Base-by-base conservation (phyloP, 2,888 invertebrate genomes). In the Orgyia antiqua region DNA sequence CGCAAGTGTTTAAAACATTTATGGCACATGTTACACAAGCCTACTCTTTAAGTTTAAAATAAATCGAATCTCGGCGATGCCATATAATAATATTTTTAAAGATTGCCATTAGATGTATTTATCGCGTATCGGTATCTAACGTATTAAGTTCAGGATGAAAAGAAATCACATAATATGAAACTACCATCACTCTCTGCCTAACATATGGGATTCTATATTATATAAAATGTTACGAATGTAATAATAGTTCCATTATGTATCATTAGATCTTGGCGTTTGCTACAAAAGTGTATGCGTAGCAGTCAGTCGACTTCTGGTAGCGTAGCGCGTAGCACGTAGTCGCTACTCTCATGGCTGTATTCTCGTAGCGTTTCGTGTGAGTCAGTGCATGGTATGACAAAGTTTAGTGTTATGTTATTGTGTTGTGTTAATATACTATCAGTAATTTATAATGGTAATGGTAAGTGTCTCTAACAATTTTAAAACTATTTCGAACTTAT, bases 241-340 rank as follows among this genome's bases (percentile, higher is more conserved):
- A n/a, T 20, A 21, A 36, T 41, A 51, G 41, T 47, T 47, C 36
- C 23, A 38, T 23, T 31, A 42, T 30, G 31, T 40, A 40, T 30
- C 33, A 34, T 29, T 34, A 23, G 10, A 21, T 13, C 28, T 13
- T 11, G 10, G 7, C 28, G 28, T 29, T 31, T 26, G 31, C 27
- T 36, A 31, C 31, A 23, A 35, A 45, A 33, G 39, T 36, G 32
- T 39, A 44, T 39, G 39, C 49, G 42, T 47, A 49, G 43, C 42
- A 39, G 37, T 45, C 58, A 65, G 64, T 65, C 63, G 44, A 31
- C 42, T 43, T 33, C 42, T 44, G 48, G 50, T 51, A 37, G 48
- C 59, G 58, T 58, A 62, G 56, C 51, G 39, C 39, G 46, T 29
- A 42, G 43, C 62, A 65, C 65, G 65, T 24, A 51, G 45, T 25